phyloP scores from a whole-genome alignment of 2,888 invertebrate genomes.

The Drosophila kokeensis region DNA sequence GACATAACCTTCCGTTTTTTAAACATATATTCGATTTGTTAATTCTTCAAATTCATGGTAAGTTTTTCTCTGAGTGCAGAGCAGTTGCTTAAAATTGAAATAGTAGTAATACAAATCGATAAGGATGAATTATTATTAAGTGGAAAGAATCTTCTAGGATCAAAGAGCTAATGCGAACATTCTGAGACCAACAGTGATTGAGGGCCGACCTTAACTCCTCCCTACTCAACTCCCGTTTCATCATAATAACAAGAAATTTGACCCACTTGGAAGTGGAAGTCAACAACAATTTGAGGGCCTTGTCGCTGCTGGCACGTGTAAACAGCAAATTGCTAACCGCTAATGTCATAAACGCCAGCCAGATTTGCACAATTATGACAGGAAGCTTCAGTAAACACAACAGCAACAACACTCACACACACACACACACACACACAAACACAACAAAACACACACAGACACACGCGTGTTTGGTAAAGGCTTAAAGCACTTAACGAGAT shows the following conservation, averaged over 20 bases:
- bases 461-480: slow-evolving; percentile 45
- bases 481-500: slow-evolving; percentile 78
- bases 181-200: not conserved
- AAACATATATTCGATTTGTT: too few relatives aligned
- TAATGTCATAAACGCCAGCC: slow-evolving; percentile 68
- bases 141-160: not conserved
- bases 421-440: not conserved
- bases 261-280: slow-evolving; percentile 15
- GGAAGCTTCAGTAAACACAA: slow-evolving; percentile 44
- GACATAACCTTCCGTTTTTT: too few relatives aligned
- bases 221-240: not conserved
- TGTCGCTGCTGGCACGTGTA: slow-evolving; percentile 22
- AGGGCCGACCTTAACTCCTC: not conserved
- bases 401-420: not conserved
- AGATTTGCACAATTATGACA: slow-evolving; percentile 72
- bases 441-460: not conserved
- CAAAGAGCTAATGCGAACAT: not conserved
- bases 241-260: not conserved
- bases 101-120: not conserved
- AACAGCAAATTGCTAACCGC: slow-evolving; percentile 58
- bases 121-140: not conserved
- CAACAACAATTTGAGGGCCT: slow-evolving; percentile 3
- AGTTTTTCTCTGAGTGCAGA: not conserved
- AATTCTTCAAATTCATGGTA: not conserved
- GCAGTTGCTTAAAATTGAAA: not conserved